Conservation (phyloP, 2,113 vertebrate genomes). For the Apodemus sylvaticus region DNA sequence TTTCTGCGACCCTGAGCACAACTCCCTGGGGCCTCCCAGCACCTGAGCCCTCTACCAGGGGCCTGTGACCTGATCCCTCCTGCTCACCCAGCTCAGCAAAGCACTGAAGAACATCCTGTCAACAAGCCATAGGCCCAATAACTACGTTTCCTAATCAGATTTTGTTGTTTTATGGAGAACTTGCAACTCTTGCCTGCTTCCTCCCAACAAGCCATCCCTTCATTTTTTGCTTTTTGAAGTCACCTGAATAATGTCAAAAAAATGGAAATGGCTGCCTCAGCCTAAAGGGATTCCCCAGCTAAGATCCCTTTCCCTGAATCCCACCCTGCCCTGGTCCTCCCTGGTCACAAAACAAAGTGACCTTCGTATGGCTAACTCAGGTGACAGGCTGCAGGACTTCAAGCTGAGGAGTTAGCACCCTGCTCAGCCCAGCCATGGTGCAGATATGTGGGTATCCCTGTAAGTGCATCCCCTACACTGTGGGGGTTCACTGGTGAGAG, state of each 20-base stretch:
- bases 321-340: no score
- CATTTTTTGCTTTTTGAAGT: not conserved
- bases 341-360: not conserved
- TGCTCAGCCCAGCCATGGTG: not conserved
- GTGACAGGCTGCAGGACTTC: not conserved
- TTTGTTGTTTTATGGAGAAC: not conserved
- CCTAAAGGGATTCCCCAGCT: not conserved
- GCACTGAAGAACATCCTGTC: not conserved
- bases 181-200: not conserved
- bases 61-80: not conserved
- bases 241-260: not conserved
- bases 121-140: no score
- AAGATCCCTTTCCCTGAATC: not conserved
- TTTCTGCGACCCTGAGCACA: not conserved
- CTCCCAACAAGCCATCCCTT: not conserved
- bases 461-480: not conserved
- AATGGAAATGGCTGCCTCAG: not conserved
- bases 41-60: not conserved
- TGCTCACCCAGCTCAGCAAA: not conserved
- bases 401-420: accelerated
- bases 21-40: no score
- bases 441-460: not conserved
- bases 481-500: not conserved
- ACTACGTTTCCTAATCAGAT: not conserved
- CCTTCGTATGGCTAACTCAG: accelerated